Evolutionary conservation across 1,140 invertebrate species (phyloP).

Genomic region (Oncopodura yosiiana): DNA sequence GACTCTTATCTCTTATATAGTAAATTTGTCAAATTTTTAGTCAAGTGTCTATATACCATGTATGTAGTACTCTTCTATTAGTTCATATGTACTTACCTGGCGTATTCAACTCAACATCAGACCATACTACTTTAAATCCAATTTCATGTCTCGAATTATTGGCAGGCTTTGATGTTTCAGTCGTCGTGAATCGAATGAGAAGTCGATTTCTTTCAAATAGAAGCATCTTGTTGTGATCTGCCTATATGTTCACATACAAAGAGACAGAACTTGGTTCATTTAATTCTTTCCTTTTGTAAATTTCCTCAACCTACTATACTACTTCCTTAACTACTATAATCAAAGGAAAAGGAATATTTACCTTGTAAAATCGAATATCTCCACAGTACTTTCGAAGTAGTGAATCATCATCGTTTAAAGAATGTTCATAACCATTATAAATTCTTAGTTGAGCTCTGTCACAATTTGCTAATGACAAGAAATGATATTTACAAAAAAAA

Average conservation of each 20-base stretch:
- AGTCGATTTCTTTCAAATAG: conserved; percentile 39
- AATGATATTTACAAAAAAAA: background rate
- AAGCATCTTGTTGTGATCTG: conserved; percentile 36
- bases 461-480: conserved; percentile 31
- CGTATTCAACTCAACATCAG: conserved; percentile 37
- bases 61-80: too few relatives aligned
- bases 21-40: too few relatives aligned
- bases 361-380: conserved; percentile 31
- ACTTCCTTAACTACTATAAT: too few relatives aligned
- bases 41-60: too few relatives aligned
- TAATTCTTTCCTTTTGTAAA: too few relatives aligned
- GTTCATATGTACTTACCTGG: conserved; percentile 27
- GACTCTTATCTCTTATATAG: too few relatives aligned
- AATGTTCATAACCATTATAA: conserved; percentile 31
- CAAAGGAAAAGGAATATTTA: too few relatives aligned
- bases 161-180: conserved; percentile 24
- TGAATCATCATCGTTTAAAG: conserved; percentile 22
- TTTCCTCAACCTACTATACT: too few relatives aligned
- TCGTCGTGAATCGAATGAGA: conserved; percentile 35
- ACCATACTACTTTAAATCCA: conserved; percentile 40
- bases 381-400: conserved; percentile 33
- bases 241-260: too few relatives aligned
- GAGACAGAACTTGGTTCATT: too few relatives aligned
- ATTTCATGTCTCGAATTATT: conserved; percentile 11
- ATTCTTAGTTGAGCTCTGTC: conserved; percentile 31